These are phyloP conservation scores for Temnopleurus reevesii DNA, from an alignment of 53 echinoderm and acorn worm species.

Conservation along the genomic window DNA sequence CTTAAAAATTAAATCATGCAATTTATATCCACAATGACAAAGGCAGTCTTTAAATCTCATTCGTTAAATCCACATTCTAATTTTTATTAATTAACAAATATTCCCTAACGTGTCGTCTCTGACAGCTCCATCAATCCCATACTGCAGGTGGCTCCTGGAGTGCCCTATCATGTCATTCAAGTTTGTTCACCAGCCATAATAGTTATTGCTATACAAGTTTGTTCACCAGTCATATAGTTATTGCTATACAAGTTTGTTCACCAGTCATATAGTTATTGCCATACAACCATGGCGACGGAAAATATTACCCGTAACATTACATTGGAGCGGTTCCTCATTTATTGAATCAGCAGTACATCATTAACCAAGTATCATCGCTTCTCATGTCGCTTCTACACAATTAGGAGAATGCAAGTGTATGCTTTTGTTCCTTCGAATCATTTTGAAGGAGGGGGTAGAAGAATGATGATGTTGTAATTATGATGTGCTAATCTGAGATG, in stretches of 20 bases:
- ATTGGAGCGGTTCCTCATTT: neutral
- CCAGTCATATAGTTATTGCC: neutral
- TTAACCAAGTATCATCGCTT: constrained; percentile 6
- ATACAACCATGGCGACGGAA: neutral
- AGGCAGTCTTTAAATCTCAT: no score
- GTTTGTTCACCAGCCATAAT: constrained; percentile 10
- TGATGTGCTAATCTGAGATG: neutral
- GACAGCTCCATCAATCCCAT: constrained; percentile 2
- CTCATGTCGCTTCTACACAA: no score
- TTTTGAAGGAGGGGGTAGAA: neutral
- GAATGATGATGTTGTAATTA: neutral
- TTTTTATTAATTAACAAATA: constrained; percentile 16
- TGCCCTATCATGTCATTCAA: neutral
- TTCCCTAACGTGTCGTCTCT: neutral
- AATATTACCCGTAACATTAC: neutral
- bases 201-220: no score
- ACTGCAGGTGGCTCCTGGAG: neutral
- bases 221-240: no score
- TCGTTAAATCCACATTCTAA: neutral
- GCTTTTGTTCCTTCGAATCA: no score
- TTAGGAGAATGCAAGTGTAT: no score
- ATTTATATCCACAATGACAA: no score
- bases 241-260: no score
- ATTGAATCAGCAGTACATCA: constrained; percentile 26
- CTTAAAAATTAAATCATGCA: no score